Evolutionary conservation across 2,113 vertebrate species (phyloP).

Genomic region (Oryzias javanicus): DNA sequence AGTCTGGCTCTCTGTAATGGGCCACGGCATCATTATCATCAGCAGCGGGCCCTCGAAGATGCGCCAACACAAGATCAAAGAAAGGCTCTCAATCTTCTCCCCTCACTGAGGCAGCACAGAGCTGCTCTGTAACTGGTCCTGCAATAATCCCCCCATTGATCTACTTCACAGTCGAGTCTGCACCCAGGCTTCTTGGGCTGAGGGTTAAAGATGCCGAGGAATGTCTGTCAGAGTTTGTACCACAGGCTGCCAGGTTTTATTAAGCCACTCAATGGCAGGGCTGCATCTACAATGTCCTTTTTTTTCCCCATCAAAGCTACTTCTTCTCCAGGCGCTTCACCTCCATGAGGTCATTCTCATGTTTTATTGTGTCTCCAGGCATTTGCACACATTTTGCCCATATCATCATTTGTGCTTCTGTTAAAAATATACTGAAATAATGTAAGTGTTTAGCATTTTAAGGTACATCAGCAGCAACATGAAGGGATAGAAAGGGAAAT

Average conservation of each 20-base stretch:
- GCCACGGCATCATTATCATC: slow-evolving; percentile 70
- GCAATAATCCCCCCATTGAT: slow-evolving; percentile 74
- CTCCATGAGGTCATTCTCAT: slow-evolving; percentile 42
- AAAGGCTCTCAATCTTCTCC: slow-evolving; percentile 73
- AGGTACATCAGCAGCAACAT: slow-evolving; percentile 52
- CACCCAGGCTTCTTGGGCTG: slow-evolving; percentile 53
- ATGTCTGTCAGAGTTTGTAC: slow-evolving; percentile 64
- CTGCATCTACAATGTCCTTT: slow-evolving; percentile 22
- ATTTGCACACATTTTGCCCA: slow-evolving; percentile 51
- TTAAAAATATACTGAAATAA: slow-evolving; percentile 55
- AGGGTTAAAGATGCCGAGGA: slow-evolving; percentile 71
- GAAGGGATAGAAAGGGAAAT: slow-evolving; percentile 41
- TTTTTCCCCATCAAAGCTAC: slow-evolving; percentile 15
- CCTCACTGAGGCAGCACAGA: slow-evolving; percentile 68
- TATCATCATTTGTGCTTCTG: slow-evolving; percentile 58
- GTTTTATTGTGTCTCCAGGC: slow-evolving; percentile 46
- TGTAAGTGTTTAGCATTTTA: slow-evolving; percentile 64
- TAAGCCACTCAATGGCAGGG: slow-evolving; percentile 29
- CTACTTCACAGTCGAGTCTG: slow-evolving; percentile 68
- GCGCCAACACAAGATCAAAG: slow-evolving; percentile 69
- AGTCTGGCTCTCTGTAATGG: slow-evolving; percentile 47
- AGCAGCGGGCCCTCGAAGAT: slow-evolving; percentile 66
- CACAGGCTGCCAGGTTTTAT: slow-evolving; percentile 51
- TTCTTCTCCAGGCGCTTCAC: slow-evolving; percentile 55
- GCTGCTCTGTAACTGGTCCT: slow-evolving; percentile 69